These are phyloP conservation scores for Pangasius larnaudii DNA, from an alignment of 2,797 vertebrate species.

Conservation along the genomic window DNA sequence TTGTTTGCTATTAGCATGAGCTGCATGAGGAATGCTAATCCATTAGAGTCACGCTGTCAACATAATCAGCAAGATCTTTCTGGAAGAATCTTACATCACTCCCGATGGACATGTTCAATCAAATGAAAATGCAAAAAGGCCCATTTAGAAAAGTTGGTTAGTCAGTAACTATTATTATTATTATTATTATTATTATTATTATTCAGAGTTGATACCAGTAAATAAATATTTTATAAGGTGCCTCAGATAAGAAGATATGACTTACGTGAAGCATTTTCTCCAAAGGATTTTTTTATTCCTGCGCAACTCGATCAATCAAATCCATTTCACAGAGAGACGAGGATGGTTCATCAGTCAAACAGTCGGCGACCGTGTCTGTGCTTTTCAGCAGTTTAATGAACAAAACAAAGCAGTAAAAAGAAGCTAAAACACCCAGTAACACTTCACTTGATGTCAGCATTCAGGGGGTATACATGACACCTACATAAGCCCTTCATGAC, in stretches of 20 bases:
- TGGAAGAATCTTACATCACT: constrained; percentile 3
- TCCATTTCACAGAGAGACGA: constrained; percentile 20
- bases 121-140: not conserved
- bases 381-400: constrained; percentile 15
- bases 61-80: constrained; percentile 20
- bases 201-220: not conserved
- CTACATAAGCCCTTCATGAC: not conserved
- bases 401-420: not conserved
- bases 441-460: not conserved
- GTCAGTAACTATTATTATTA: not conserved
- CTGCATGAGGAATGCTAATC: constrained; percentile 12
- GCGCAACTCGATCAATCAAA: constrained; percentile 47
- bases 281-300: not conserved
- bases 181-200: constrained; percentile 1
- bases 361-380: not conserved
- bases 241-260: not conserved
- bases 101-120: not conserved
- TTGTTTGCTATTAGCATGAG: constrained; percentile 27
- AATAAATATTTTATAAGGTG: not conserved
- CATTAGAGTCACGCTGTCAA: not conserved
- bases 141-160: not conserved
- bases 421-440: not conserved
- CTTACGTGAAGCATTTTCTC: not conserved
- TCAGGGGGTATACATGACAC: not conserved
- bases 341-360: constrained; percentile 36